Evolutionary conservation across 1,140 invertebrate genomes (phyloP), one percentile per base, ranked within the genome.

Genomic region (Helicoverpa armigera): DNA sequence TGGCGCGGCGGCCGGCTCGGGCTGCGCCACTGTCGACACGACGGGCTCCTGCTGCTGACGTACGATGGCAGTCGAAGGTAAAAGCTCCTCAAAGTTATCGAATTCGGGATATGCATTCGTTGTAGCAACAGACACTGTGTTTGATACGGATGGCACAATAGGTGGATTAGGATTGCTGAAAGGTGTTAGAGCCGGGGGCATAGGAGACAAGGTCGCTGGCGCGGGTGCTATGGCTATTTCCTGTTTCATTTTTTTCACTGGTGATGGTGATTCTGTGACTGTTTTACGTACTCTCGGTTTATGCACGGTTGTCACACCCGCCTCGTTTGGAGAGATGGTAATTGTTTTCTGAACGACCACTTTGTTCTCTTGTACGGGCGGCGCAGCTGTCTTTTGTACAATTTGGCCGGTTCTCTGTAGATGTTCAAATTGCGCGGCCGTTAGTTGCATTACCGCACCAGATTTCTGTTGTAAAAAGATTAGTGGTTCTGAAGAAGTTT

Each of bases 351-450:
- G 94, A 18, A 95, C 78, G 1, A 94, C 86, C 5, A 92, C 82
- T 87, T 93, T 94, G 18, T 92, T 92, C 67, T 94, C 91, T 61
- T 81, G 81, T 9, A 85, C 65, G 9, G 86, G 84, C 9, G 86
- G 83, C 4, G 86, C 58, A 2, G 91, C 79, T 5, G 89, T 78
- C 85, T 92, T 94, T 72, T 94, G 90, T 31, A 95, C 87, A 35
- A 95, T 91, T 82, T 95, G 93, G 7, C 95, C 95, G 3, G 94
- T 95, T 58, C 93, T 89, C 81, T 95, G 91, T 73, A 95, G 85
- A 82, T 95, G 94, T 82, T 95, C 94, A 79, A 95, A 95, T 82
- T 95, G 93, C 3, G 94, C 91, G 9, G 93, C 87, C 4, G 94
- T 95, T 16, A 95, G 81, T 76, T 94, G 94, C 90, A 95, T 93